Evolutionary conservation across 2,113 vertebrate genomes (phyloP), one percentile per base, ranked within the genome.

Genomic region (Microtus ochrogaster): DNA sequence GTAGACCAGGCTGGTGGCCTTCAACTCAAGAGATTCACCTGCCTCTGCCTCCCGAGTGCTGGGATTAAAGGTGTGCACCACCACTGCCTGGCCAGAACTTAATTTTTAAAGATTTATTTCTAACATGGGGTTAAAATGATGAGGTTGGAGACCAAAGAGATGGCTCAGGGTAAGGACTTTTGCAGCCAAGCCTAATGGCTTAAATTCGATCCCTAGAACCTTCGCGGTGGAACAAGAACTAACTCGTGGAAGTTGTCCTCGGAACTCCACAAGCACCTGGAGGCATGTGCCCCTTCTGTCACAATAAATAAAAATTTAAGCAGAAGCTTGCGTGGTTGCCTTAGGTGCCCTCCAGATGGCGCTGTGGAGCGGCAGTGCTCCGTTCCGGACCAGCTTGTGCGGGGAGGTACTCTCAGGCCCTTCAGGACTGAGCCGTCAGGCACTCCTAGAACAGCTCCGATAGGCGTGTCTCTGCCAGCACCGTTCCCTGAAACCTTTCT

Each of bases 371-470:
- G 39, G 28, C 5, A 21, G 24, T 22, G 65, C 65, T 58, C 79
- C 36, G 14, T 5, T 44, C 36, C 3, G 44, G 52, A 41, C 0
- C 70, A 47, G 61, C n/a, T 39, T 70, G 70, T 19, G 70, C 55
- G 17, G n/a, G 14, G 81, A 16, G 36, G 61, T 12, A 61, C n/a
- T n/a, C 52, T 28, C n/a, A 26, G n/a, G 24, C 22, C 36, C 22
- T 61, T 83, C 24, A 28, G 41, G 86, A 36, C 26, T 30, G 14
- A 16, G 81, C 33, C 66, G 47, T 9, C 52, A 63, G 30, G 52
- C 13, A 1, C 24, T 47, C 74, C 58, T 4, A 30, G 17, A 44
- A 3, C 49, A 61, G n/a, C 14, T 16, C 21, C 3, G 0, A 17
- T 1, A 44, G 26, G 7, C 7, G 33, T 79, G 33, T 74, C 47